Conservation (phyloP, 2,888 invertebrate genomes). For the Euproctis similis region DNA sequence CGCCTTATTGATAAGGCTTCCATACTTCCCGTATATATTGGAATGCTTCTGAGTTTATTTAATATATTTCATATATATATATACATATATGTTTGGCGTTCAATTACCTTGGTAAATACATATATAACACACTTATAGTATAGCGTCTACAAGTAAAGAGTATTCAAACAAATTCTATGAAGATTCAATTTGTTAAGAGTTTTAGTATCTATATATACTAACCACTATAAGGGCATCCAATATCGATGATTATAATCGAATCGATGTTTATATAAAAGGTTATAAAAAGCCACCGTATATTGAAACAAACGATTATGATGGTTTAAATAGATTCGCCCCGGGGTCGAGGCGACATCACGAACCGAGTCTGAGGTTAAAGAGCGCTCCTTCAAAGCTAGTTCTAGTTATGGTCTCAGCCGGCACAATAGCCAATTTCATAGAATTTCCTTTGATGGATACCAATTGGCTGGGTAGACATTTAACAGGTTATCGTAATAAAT, state of each 20-base stretch:
- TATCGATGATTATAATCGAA: too few species aligned
- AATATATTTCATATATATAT: slow-evolving; percentile 47
- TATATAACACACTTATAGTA: slow-evolving; percentile 17
- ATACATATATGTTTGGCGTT: slow-evolving; percentile 30
- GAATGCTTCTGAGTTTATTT: slow-evolving; percentile 69
- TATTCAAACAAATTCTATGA: too few species aligned
- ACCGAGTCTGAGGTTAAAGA: slow-evolving; percentile 58
- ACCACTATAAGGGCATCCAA: too few species aligned
- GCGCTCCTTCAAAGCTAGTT: slow-evolving; percentile 54
- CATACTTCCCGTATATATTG: slow-evolving; percentile 68
- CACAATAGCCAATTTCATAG: slow-evolving; percentile 71
- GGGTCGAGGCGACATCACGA: slow-evolving; percentile 70
- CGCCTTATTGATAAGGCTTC: slow-evolving; percentile 72
- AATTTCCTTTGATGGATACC: slow-evolving; percentile 57
- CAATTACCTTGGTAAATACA: slow-evolving; percentile 25
- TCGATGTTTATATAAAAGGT: background rate
- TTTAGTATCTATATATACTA: too few species aligned
- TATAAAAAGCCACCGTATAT: slow-evolving; percentile 60
- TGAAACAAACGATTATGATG: slow-evolving; percentile 71
- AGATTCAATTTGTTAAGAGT: background rate
- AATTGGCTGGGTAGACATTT: slow-evolving; percentile 45
- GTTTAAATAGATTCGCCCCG: slow-evolving; percentile 63
- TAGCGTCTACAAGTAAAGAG: slow-evolving; percentile 3
- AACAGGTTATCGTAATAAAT: slow-evolving; percentile 40
- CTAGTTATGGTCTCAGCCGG: slow-evolving; percentile 59